These are phyloP conservation scores for Lordiphosa stackelbergi DNA, from an alignment of 1,140 invertebrate species.

Conservation along the genomic window DNA sequence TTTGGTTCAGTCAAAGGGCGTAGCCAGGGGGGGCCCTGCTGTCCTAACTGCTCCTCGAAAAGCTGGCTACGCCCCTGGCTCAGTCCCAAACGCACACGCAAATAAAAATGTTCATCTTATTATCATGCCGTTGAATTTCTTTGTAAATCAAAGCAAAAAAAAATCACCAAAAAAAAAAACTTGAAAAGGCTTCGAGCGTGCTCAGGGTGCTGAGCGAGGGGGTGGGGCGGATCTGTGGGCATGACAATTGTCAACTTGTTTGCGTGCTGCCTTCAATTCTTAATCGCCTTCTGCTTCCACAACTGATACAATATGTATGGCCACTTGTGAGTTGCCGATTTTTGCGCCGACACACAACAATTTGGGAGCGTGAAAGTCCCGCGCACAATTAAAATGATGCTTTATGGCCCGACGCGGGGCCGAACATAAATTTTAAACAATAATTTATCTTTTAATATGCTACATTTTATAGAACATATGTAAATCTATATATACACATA, in stretches of 20 bases:
- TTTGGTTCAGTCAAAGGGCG: slow-evolving; percentile 14
- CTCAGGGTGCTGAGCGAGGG: slow-evolving; percentile 4
- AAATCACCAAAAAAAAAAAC: slow-evolving; percentile 29
- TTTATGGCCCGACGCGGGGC: slow-evolving; percentile 64
- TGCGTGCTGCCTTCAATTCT: slow-evolving; percentile 67
- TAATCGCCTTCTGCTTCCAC: slow-evolving; percentile 60
- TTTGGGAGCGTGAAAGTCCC: slow-evolving; percentile 72
- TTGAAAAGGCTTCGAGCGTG: slow-evolving; percentile 53
- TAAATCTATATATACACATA: slow-evolving; percentile 8
- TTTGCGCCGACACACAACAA: slow-evolving; percentile 23
- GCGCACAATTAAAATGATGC: slow-evolving; percentile 68
- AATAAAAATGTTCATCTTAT: slow-evolving; percentile 72
- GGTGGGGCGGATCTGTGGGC: slow-evolving; percentile 27
- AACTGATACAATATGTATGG: slow-evolving; percentile 18
- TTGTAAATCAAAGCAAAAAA: slow-evolving; percentile 56
- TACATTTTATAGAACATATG: slow-evolving; percentile 36
- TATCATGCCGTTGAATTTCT: slow-evolving; percentile 65
- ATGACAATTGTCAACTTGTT: slow-evolving; percentile 75
- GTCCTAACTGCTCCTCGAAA: no score
- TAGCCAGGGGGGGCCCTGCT: no score
- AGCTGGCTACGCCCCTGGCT: not conserved
- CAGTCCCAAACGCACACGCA: slow-evolving; percentile 27
- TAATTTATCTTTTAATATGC: slow-evolving; percentile 66
- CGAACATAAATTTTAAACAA: slow-evolving; percentile 70
- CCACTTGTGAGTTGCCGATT: slow-evolving; percentile 67